These are phyloP conservation scores for Drosophila parabipectinata DNA, from an alignment of 1,140 invertebrate species.

Conservation along the genomic window DNA sequence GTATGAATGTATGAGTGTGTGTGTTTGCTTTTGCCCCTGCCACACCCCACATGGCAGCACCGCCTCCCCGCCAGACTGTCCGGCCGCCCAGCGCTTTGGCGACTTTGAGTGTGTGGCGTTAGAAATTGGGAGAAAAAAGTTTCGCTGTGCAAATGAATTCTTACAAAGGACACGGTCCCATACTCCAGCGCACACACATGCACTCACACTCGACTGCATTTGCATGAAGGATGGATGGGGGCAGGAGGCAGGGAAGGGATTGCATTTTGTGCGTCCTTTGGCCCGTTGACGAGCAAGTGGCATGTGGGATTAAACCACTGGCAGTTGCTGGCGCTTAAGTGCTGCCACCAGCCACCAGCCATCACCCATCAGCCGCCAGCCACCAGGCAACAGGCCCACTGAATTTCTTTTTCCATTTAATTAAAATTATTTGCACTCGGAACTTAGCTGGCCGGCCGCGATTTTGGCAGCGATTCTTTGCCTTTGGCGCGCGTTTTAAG, in stretches of 20 bases:
- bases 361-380: constrained; percentile 1
- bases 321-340: constrained; percentile 75
- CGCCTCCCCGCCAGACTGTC: neutral
- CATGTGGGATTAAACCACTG: constrained; percentile 66
- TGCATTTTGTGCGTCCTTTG: constrained; percentile 75
- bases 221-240: neutral
- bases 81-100: constrained; percentile 42
- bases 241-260: constrained; percentile 20
- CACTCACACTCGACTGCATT: constrained; percentile 53
- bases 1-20: constrained; percentile 46
- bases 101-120: constrained; percentile 77
- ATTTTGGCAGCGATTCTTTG: constrained; percentile 63
- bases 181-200: constrained; percentile 28
- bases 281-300: constrained; percentile 79
- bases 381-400: constrained; percentile 13
- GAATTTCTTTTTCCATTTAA: constrained; percentile 79
- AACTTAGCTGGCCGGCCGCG: constrained; percentile 56
- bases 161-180: constrained; percentile 72
- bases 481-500: constrained; percentile 31
- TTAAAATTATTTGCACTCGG: constrained; percentile 81
- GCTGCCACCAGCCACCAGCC: constrained; percentile 23
- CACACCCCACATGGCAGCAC: neutral
- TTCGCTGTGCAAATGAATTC: constrained; percentile 78
- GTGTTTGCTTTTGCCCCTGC: constrained; percentile 41
- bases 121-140: constrained; percentile 82